These are phyloP conservation scores for Lutjanus erythropterus DNA, from an alignment of 2,113 vertebrate genomes.

Conservation along the genomic window DNA sequence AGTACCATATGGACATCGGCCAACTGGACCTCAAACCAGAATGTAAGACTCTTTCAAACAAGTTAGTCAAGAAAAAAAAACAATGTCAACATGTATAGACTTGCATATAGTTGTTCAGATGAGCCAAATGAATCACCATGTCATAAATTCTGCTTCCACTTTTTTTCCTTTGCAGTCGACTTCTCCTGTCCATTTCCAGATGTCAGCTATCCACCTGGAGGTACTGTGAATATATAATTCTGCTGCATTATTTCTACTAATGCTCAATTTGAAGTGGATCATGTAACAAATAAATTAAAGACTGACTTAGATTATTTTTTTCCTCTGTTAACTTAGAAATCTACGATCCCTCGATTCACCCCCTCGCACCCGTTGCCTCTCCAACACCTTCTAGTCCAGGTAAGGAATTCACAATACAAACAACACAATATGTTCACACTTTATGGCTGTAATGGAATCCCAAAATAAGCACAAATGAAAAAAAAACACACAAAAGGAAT, in stretches of 20 bases:
- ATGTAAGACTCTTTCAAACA: constrained; percentile 54
- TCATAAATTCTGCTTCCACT: neutral
- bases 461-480: neutral
- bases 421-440: neutral
- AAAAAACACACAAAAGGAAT: neutral
- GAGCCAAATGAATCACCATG: neutral
- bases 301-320: neutral
- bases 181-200: constrained; percentile 80
- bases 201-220: constrained; percentile 74
- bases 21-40: constrained; percentile 75
- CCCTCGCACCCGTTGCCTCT: constrained; percentile 61
- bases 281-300: neutral
- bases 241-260: neutral
- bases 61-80: neutral
- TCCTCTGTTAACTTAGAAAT: constrained; percentile 67
- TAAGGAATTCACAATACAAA: constrained; percentile 42
- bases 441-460: rapidly evolving
- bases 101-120: neutral
- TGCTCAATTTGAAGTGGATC: neutral
- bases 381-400: constrained; percentile 79
- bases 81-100: neutral
- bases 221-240: constrained; percentile 52
- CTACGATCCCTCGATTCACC: constrained; percentile 67
- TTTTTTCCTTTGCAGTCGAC: constrained; percentile 63
- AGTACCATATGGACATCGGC: constrained; percentile 66